Base-by-base conservation (phyloP, 2,797 vertebrate genomes). In the Moxostoma hubbsi region DNA sequence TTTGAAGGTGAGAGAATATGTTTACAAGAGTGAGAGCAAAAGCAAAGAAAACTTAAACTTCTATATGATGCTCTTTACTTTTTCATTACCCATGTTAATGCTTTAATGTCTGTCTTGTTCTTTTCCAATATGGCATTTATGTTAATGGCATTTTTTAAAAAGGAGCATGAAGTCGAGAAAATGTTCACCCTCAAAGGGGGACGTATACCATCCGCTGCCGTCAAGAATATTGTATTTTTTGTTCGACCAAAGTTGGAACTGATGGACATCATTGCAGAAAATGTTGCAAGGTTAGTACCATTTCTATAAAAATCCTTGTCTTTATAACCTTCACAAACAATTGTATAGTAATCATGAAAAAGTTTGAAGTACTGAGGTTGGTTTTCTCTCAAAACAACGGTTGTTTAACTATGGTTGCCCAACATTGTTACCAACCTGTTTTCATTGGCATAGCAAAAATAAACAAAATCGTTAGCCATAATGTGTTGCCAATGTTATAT, bases 81-180 rank as follows among this genome's bases (percentile, higher is more conserved):
- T 36, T 36, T 36, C 36, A 18, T 18, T 58, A 53, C 51, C 51
- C 8, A 18, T 36, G 36, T 58, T 9, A 9, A 9, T 16, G 55
- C 9, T 58, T 58, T 9, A 9, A 58, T 9, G 5, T 18, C 55
- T 58, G 11, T 16, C 2, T 18, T 9, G 0, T 58, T 6, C 8
- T 58, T 49, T 12, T 36, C 36, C 36, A 36, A 36, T 36, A 36
- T 36, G 36, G 36, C 2, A 57, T 76, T 36, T 4, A 2, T 67
- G 13, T 36, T 11, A 6, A 54, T 59, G 55, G 16, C 18, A 43
- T 51, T 63, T 82, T 66, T 36, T 36, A 36, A 7, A 45, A 59
- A 99, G 98, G 98, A 99, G 87, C 98, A 99, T 93, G 98, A 99
- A 89, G 98, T 99, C 86, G 97, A 99, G 82, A 99, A 99, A 92